phyloP scores from a whole-genome alignment of 2,888 invertebrate genomes.

The Drosophila anomalata region DNA sequence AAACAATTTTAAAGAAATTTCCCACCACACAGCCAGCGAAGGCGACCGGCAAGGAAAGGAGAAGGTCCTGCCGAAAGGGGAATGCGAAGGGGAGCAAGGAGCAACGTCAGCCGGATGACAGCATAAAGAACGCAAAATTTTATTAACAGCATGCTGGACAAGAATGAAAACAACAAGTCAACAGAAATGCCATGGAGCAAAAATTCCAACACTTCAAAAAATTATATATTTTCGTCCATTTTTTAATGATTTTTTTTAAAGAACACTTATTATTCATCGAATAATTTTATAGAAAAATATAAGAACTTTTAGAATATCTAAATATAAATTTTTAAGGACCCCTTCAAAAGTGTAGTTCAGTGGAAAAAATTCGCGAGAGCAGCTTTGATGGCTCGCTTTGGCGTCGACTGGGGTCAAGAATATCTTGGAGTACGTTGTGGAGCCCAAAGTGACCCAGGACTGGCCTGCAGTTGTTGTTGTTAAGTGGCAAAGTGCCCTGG shows the following conservation, averaged over 20 bases:
- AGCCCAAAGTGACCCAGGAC: conserved; percentile 2
- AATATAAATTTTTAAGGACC: background rate
- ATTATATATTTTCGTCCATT: background rate
- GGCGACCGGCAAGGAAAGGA: conserved; percentile 19
- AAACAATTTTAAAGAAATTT: conserved; percentile 81
- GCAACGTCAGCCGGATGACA: conserved; percentile 58
- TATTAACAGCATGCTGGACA: conserved; percentile 76
- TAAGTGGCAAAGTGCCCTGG: conserved; percentile 63
- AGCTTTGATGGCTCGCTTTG: conserved; percentile 10
- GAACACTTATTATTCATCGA: too few species aligned
- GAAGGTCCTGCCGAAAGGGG: conserved; percentile 5
- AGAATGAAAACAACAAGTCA: conserved; percentile 54
- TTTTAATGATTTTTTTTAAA: background rate
- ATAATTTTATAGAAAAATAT: too few species aligned
- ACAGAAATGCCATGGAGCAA: conserved; percentile 17
- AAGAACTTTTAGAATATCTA: too few species aligned
- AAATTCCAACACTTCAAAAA: background rate
- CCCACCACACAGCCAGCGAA: conserved; percentile 62
- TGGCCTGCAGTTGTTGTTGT: conserved; percentile 50
- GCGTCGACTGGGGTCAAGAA: conserved; percentile 50
- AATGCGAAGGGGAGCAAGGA: conserved; percentile 5
- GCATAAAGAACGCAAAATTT: conserved; percentile 71
- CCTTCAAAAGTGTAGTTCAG: background rate
- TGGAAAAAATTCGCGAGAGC: conserved; percentile 21
- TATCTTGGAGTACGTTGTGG: conserved; percentile 27